Conservation (phyloP, 2,797 vertebrate genomes). For the Pyrocephalus nanus region DNA sequence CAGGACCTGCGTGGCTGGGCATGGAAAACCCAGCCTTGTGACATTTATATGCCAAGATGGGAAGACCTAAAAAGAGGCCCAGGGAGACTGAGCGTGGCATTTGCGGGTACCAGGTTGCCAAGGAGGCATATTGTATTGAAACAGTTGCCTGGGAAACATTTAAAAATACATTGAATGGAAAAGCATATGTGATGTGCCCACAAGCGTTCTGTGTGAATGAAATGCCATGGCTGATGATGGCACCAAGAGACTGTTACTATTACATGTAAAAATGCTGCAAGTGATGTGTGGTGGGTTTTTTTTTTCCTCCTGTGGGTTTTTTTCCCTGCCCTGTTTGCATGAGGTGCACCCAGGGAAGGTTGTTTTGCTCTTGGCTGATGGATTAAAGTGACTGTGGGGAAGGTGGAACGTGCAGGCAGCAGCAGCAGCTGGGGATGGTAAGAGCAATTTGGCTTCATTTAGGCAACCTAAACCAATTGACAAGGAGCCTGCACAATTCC, state of each 20-base stretch:
- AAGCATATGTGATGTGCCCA: slow-evolving; percentile 58
- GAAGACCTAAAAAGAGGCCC: slow-evolving; percentile 44
- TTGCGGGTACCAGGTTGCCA: slow-evolving; percentile 59
- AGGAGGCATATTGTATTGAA: slow-evolving; percentile 69
- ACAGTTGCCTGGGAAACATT: slow-evolving; percentile 72
- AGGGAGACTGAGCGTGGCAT: slow-evolving; percentile 33
- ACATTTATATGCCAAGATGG: slow-evolving; percentile 11
- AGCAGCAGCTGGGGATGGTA: background rate
- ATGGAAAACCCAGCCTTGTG: background rate
- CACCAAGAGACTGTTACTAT: slow-evolving; percentile 67
- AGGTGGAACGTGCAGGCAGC: background rate
- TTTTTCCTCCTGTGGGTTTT: background rate
- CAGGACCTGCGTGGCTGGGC: background rate
- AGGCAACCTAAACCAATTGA: slow-evolving; percentile 5
- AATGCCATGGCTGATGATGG: slow-evolving; percentile 57
- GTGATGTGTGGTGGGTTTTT: background rate
- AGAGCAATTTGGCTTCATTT: slow-evolving; percentile 6
- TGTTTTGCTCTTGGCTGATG: background rate
- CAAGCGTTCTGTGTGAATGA: slow-evolving; percentile 49
- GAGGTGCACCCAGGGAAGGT: background rate
- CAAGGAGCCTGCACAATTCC: slow-evolving; percentile 5
- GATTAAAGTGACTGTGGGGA: background rate
- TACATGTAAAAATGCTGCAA: slow-evolving; percentile 30
- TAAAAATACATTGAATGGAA: slow-evolving; percentile 53
- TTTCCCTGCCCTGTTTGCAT: background rate